phyloP scores from a whole-genome alignment of 2,113 vertebrate species.

The Rhinopomastus cyanomelas region DNA sequence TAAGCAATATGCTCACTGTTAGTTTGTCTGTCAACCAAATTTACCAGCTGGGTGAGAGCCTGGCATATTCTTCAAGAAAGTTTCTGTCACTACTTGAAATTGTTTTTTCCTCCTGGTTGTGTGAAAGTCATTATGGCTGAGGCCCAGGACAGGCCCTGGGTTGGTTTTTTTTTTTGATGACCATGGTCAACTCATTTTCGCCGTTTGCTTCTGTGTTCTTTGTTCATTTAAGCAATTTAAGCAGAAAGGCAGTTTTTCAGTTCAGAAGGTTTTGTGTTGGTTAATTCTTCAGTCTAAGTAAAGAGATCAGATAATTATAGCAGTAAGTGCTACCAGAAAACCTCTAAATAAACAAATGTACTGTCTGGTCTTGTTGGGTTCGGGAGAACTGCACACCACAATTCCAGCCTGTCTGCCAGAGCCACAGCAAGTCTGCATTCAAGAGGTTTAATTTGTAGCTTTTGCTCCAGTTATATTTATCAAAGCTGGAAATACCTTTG shows the following conservation, averaged over 20 bases:
- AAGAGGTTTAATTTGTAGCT: conserved; percentile 49
- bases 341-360: conserved; percentile 25
- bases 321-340: conserved; percentile 31
- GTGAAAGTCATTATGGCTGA: conserved; percentile 41
- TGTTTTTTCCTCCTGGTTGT: conserved; percentile 23
- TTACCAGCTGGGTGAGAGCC: conserved; percentile 16
- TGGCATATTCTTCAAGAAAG: background rate
- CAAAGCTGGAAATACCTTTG: conserved; percentile 51
- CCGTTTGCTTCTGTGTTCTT: conserved; percentile 7
- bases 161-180: background rate
- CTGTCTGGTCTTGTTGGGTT: conserved; percentile 22
- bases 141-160: background rate
- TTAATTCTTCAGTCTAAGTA: conserved; percentile 15
- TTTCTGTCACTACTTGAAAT: conserved; percentile 10
- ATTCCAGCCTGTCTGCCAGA: background rate
- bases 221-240: background rate
- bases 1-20: conserved; percentile 23
- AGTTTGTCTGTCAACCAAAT: conserved; percentile 7
- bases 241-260: conserved; percentile 29
- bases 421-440: background rate
- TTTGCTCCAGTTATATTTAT: conserved; percentile 68
- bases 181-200: background rate
- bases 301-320: conserved; percentile 39
- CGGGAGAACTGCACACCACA: background rate
- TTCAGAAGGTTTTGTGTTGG: conserved; percentile 1